Base-by-base conservation (phyloP, 2,888 invertebrate species). In the Apamea sordens region DNA sequence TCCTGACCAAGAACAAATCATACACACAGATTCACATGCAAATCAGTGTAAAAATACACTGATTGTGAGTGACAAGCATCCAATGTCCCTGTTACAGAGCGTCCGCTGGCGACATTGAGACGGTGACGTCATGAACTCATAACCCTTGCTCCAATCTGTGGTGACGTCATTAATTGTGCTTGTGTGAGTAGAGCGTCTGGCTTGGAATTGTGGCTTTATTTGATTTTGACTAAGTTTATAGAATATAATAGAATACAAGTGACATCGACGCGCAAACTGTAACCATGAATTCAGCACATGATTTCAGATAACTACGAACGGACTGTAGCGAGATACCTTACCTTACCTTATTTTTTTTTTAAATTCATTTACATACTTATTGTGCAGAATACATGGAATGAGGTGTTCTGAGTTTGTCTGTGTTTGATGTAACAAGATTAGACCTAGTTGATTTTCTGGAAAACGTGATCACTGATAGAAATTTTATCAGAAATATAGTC, bases 61-160 rank as follows among this genome's bases (percentile, higher is more conserved):
- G 77, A 85, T 85, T 85, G 61, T 84, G 87, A 85, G 53, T 85
- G 85, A 85, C 85, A 87, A 75, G 83, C 64, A 71, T 64, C 64
- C 77, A 77, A 87, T 64, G 84, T 77, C 61, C 87, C 80, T 85
- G 77, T 69, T 79, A 63, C 69, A 24, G 61, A 61, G 15, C 76
- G 85, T 87, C 87, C 85, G 72, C 77, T 67, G 47, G 68, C 50
- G 85, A 85, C 85, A 85, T 84, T 85, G 85, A 84, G 70, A 80
- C 59, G 65, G n/a, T 85, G 85, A 84, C 87, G 85, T 86, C 80
- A 86, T 32, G 50, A 50, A 32, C 67, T 68, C 83, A 36, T 72
- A 70, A 76, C 73, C 79, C 79, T 56, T 73, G 73, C 63, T 61
- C 24, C 41, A 74, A 47, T 67, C 47, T 70, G n/a, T 56, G 15